Percentiles rank a stretch among this genome's conserved stretches.
Conservation (phyloP, 1,140 invertebrate genomes). For the Camponotus pennsylvanicus region DNA sequence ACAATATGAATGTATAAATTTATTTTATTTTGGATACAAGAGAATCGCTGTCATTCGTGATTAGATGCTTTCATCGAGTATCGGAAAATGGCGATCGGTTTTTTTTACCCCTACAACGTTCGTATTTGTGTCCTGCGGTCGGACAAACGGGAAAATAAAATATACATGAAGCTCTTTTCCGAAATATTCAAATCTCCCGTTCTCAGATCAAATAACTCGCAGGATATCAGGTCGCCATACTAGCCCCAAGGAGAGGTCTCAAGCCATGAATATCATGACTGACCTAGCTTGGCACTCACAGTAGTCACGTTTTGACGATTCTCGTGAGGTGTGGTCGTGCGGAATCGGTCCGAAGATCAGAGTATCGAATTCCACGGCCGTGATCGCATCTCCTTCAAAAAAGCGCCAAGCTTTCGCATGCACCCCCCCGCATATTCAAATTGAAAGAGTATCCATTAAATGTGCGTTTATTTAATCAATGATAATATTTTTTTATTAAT, state of each 20-base stretch:
- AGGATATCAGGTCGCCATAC: constrained; percentile 79
- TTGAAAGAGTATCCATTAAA: not conserved
- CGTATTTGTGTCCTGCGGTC: constrained; percentile 22
- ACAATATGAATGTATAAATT: constrained; percentile 26
- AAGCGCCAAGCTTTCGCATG: constrained; percentile 8
- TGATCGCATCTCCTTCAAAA: constrained; percentile 32
- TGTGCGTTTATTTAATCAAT: not conserved
- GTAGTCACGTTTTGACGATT: constrained; percentile 77
- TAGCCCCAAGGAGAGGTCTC: constrained; percentile 82
- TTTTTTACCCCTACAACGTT: not conserved
- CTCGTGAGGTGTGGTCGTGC: constrained; percentile 71
- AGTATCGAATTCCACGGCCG: constrained; percentile 68
- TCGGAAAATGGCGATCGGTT: not conserved
- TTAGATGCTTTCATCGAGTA: not conserved
- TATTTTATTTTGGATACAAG: not conserved
- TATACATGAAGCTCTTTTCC: constrained; percentile 84
- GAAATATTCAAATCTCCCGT: constrained; percentile 84
- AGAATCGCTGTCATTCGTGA: not conserved
- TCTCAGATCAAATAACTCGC: constrained; percentile 83
- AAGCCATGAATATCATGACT: constrained; percentile 86
- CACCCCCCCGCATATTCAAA: not conserved
- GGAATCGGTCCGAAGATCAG: constrained; percentile 74
- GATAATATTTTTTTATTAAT: not conserved
- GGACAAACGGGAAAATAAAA: constrained; percentile 80
- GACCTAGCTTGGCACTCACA: constrained; percentile 82